Percentiles rank a stretch among this genome's conserved stretches.
These are phyloP conservation scores for Trematocara stigmaticum DNA, from an alignment of 2,113 vertebrate species.

Conservation along the genomic window DNA sequence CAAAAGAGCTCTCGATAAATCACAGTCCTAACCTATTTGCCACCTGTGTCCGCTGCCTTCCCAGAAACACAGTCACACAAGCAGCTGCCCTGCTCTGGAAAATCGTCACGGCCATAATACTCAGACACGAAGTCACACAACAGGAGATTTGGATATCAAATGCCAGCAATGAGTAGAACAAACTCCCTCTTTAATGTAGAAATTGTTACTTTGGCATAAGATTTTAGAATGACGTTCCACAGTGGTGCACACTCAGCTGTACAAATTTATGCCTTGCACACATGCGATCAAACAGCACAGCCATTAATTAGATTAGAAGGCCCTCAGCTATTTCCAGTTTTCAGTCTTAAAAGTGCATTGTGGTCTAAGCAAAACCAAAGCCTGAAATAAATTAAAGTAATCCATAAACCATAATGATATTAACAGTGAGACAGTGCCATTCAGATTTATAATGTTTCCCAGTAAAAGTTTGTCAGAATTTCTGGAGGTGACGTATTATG, in stretches of 20 bases:
- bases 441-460: slow-evolving; percentile 27
- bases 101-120: not conserved
- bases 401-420: slow-evolving; percentile 24
- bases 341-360: slow-evolving; percentile 16
- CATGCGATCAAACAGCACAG: slow-evolving; percentile 6
- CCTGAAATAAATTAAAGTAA: slow-evolving; percentile 21
- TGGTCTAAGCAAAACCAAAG: not conserved
- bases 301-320: slow-evolving; percentile 24
- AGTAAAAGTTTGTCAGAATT: slow-evolving; percentile 16
- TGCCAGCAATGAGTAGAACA: not conserved
- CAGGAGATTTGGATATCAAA: slow-evolving; percentile 1
- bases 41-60: slow-evolving; percentile 68
- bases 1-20: slow-evolving; percentile 57
- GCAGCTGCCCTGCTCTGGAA: slow-evolving; percentile 38
- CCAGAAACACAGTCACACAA: slow-evolving; percentile 54
- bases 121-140: slow-evolving; percentile 14
- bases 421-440: slow-evolving; percentile 15
- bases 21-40: slow-evolving; percentile 62
- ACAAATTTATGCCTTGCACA: slow-evolving; percentile 15
- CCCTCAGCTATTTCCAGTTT: slow-evolving; percentile 30
- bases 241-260: slow-evolving; percentile 20
- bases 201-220: slow-evolving; percentile 4
- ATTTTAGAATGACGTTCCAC: not conserved
- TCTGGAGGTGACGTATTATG: slow-evolving; percentile 6
- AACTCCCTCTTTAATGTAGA: slow-evolving; percentile 10